Conservation (phyloP, 2,113 vertebrate genomes). For the Bettongia penicillata region DNA sequence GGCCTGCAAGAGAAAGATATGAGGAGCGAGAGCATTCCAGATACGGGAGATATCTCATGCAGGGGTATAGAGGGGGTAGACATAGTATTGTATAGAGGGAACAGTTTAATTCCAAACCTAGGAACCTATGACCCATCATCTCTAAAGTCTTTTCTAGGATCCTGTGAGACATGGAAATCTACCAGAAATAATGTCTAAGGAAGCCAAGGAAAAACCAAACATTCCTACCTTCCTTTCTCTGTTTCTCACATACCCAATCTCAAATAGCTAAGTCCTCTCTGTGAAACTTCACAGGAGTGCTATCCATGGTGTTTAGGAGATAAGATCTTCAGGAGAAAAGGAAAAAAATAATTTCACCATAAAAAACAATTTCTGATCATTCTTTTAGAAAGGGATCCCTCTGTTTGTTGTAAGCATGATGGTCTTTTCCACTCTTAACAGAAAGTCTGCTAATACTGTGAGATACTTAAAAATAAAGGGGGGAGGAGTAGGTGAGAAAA, state of each 20-base stretch:
- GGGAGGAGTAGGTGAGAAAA: conserved; percentile 20
- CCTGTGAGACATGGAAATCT: neutral
- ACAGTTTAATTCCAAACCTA: neutral
- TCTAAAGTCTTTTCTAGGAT: neutral
- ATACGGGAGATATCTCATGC: neutral
- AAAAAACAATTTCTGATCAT: neutral
- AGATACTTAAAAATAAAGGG: conserved; percentile 30
- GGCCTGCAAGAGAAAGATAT: neutral
- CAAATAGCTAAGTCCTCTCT: neutral
- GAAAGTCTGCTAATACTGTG: conserved; percentile 53
- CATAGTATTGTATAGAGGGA: neutral
- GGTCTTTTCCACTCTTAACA: conserved; percentile 28
- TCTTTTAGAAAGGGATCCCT: conserved; percentile 13
- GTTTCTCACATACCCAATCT: neutral
- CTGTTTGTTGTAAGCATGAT: conserved; percentile 21
- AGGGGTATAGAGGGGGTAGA: neutral
- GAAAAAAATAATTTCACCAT: conserved; percentile 34
- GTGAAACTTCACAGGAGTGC: neutral
- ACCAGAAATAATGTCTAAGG: neutral
- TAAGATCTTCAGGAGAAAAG: neutral
- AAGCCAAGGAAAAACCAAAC: neutral
- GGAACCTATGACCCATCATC: neutral
- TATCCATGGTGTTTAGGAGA: neutral
- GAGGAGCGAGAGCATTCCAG: neutral
- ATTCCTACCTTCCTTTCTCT: neutral